phyloP scores from a whole-genome alignment of 2,113 vertebrate genomes.

The Salminus brasiliensis region DNA sequence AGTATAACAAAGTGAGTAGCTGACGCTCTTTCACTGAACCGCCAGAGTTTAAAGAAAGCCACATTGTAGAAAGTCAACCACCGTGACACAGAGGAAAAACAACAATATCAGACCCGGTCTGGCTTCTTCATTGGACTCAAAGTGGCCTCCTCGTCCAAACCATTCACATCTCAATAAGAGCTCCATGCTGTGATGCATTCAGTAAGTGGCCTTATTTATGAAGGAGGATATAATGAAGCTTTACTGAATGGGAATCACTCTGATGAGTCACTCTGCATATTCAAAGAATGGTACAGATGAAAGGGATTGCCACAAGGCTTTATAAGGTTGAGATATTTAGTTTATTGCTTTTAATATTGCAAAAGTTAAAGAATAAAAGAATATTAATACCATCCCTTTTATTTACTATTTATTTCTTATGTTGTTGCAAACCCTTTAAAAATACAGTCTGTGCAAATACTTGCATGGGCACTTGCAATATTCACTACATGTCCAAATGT shows the following conservation, averaged over 20 bases:
- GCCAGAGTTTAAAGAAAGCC: slow-evolving; percentile 44
- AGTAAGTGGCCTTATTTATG: neutral
- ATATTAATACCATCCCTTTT: too few species aligned
- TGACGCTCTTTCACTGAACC: slow-evolving; percentile 47
- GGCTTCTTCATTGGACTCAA: slow-evolving; percentile 13
- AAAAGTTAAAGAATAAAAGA: neutral
- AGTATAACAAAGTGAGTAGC: slow-evolving; percentile 29
- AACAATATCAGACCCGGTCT: slow-evolving; percentile 23
- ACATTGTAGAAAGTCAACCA: slow-evolving; percentile 48
- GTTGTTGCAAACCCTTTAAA: too few species aligned
- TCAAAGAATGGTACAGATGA: neutral
- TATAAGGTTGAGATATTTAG: neutral
- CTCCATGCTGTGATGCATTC: neutral
- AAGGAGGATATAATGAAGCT: neutral
- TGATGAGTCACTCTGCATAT: neutral
- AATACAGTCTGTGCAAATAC: too few species aligned
- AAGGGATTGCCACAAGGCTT: neutral
- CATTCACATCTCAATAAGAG: neutral
- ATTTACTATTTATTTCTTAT: too few species aligned
- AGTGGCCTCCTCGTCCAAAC: neutral
- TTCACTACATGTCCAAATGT: too few species aligned
- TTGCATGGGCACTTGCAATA: too few species aligned
- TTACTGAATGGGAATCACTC: neutral
- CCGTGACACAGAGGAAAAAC: slow-evolving; percentile 41
- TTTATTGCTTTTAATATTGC: neutral